phyloP scores from a whole-genome alignment of 2,888 invertebrate species.

The Trimorus sp. region DNA sequence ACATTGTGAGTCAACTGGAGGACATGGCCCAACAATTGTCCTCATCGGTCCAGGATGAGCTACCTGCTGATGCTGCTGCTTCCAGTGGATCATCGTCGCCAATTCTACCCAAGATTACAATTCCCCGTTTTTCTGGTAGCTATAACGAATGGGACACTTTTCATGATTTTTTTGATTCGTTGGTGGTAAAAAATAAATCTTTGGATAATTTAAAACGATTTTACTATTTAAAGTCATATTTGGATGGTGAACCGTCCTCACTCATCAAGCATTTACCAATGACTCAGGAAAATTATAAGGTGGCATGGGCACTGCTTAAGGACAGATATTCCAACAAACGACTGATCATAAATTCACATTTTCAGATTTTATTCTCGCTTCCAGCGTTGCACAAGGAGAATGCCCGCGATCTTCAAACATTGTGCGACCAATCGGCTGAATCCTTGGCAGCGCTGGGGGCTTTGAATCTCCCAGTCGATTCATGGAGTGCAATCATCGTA shows the following conservation, averaged over 20 bases:
- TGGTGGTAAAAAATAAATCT: not conserved
- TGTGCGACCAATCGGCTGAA: not conserved
- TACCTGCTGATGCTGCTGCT: too few species aligned
- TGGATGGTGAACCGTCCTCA: not conserved
- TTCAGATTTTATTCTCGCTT: not conserved
- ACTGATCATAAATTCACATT: not conserved
- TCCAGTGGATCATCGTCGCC: too few species aligned
- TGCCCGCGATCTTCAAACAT: not conserved
- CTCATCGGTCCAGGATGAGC: too few species aligned
- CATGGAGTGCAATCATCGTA: slow-evolving; percentile 13
- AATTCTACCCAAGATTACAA: too few species aligned
- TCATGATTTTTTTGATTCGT: not conserved
- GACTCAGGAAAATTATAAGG: not conserved
- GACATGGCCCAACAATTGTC: too few species aligned
- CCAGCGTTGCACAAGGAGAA: not conserved
- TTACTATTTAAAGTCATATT: not conserved
- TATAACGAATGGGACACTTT: not conserved
- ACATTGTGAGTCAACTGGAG: too few species aligned
- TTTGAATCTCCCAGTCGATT: not conserved
- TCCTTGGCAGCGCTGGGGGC: not conserved
- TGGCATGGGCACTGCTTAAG: not conserved
- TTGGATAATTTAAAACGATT: not conserved
- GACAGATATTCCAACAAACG: slow-evolving; percentile 4
- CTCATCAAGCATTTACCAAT: not conserved
- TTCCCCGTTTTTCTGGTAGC: not conserved